Evolutionary conservation across 2,888 invertebrate species (phyloP).

Genomic region (Drosophila anceps): DNA sequence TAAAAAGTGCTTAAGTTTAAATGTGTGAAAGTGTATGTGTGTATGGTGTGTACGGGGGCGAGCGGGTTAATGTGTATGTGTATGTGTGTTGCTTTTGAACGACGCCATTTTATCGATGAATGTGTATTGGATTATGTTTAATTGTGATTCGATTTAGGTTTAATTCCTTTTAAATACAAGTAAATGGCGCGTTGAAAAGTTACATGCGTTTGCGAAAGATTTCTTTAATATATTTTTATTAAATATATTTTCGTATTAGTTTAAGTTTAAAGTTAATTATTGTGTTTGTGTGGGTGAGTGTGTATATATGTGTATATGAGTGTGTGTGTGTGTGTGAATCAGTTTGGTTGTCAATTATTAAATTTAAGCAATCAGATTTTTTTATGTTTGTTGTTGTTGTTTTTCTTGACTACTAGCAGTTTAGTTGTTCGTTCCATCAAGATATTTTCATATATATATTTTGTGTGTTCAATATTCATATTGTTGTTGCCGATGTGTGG

Average conservation of each 20-base stretch:
- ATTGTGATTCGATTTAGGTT: constrained; percentile 20
- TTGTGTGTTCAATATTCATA: constrained; percentile 11
- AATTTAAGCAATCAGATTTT: constrained; percentile 33
- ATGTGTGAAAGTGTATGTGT: constrained; percentile 11
- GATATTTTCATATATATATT: neutral
- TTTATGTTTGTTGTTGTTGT: constrained; percentile 4
- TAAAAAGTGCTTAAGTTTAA: constrained; percentile 43
- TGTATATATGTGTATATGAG: constrained; percentile 38
- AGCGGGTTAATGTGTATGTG: neutral
- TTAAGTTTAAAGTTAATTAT: constrained; percentile 23
- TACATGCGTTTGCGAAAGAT: constrained; percentile 73
- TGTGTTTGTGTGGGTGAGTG: constrained; percentile 4
- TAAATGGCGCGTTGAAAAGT: constrained; percentile 77
- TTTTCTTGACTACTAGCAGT: constrained; percentile 17
- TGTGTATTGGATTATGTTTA: constrained; percentile 35
- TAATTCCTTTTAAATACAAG: constrained; percentile 26
- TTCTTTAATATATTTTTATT: constrained; percentile 11
- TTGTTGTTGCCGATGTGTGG: constrained; percentile 23
- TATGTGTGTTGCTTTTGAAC: constrained; percentile 61
- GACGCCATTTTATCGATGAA: constrained; percentile 61
- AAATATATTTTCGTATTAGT: constrained; percentile 14
- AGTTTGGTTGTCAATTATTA: constrained; percentile 36
- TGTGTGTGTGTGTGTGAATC: constrained; percentile 43
- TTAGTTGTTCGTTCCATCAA: constrained; percentile 27
- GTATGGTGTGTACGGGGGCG: constrained; percentile 22